phyloP scores from a whole-genome alignment of 2,113 vertebrate species.

The Pomatorhinus ruficollis region DNA sequence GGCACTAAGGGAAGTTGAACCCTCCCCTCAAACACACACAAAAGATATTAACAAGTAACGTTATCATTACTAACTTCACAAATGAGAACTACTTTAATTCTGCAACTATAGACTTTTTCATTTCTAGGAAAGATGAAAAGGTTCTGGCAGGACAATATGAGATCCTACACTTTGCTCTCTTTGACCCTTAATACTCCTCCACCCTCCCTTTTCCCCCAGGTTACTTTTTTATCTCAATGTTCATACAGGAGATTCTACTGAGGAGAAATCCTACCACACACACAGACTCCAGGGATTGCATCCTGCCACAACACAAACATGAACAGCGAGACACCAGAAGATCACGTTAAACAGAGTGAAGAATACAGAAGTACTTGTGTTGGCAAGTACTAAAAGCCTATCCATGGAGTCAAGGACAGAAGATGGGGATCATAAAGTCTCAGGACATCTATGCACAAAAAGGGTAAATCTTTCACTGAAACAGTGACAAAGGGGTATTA shows the following conservation, averaged over 20 bases:
- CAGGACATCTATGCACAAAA: background rate
- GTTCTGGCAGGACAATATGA: background rate
- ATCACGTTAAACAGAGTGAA: background rate
- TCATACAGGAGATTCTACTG: background rate
- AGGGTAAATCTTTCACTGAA: background rate
- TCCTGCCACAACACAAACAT: background rate
- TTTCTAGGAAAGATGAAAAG: background rate
- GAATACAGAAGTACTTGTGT: background rate
- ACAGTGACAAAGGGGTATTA: background rate
- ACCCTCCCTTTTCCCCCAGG: background rate
- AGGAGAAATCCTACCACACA: background rate
- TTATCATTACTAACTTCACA: background rate
- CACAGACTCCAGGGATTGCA: background rate
- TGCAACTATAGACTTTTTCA: background rate
- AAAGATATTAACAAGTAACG: background rate
- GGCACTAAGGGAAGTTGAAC: background rate
- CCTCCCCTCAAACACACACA: background rate
- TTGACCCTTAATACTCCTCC: background rate
- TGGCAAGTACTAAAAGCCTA: background rate
- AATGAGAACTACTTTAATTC: background rate
- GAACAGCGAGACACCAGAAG: background rate
- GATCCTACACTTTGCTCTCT: background rate
- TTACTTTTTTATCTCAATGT: background rate
- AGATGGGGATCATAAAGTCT: rapidly evolving
- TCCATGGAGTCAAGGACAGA: background rate